Evolutionary conservation across 2,797 vertebrate genomes (phyloP).

Genomic region (Myiotriccus ornatus): DNA sequence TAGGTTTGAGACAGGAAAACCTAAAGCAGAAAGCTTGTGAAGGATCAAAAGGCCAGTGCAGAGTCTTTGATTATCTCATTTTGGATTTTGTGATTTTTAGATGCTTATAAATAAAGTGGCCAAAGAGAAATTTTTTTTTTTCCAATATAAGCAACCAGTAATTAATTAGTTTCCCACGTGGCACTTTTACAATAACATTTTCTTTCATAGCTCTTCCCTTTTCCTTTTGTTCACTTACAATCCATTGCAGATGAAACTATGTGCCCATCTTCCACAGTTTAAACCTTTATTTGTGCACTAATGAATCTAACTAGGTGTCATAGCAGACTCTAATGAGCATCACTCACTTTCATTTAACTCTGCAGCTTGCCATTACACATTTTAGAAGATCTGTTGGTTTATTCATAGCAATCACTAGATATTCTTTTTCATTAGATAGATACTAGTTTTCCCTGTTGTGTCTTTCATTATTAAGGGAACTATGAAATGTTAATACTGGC

Average conservation of each 20-base stretch:
- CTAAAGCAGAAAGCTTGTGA: background rate
- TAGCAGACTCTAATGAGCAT: constrained; percentile 48
- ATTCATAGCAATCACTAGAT: constrained; percentile 37
- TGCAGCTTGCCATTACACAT: background rate
- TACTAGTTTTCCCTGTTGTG: constrained; percentile 31
- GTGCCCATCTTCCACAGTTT: background rate
- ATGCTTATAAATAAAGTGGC: background rate
- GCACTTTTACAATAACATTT: background rate
- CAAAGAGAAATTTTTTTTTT: background rate
- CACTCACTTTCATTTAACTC: constrained; percentile 40
- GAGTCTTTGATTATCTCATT: background rate
- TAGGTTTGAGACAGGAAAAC: background rate
- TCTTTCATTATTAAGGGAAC: constrained; percentile 39
- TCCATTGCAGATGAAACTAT: background rate
- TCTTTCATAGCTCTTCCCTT: background rate
- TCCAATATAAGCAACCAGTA: background rate
- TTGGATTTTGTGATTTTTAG: background rate
- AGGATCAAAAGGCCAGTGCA: background rate
- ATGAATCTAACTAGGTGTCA: constrained; percentile 39
- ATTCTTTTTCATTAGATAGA: constrained; percentile 56
- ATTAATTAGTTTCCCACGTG: background rate
- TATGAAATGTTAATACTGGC: constrained; percentile 39
- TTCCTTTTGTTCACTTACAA: constrained; percentile 1
- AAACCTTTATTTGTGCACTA: constrained; percentile 35
- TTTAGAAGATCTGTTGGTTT: constrained; percentile 42